Evolutionary conservation across 2,113 vertebrate genomes (phyloP), one percentile per base, ranked within the genome.

Genomic region (Ceyx cyanopectus): DNA sequence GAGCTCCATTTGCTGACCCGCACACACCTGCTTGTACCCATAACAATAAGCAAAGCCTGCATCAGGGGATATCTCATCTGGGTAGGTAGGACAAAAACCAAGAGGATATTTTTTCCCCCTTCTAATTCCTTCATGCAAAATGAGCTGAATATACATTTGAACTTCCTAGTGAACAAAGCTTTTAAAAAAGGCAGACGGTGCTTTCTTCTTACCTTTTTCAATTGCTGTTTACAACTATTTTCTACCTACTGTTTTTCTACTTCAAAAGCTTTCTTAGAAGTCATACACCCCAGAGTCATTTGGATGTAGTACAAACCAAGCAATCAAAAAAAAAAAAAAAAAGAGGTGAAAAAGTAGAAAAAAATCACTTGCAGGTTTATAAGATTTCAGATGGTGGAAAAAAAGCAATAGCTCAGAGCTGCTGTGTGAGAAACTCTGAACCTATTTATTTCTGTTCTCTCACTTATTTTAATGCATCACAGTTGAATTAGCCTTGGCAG

Each of bases 161-260:
- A 80, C 65, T 78, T 85, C 26, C 48, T 40, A 57, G 40, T 27
- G 85, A 95, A 67, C 51, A 73, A 67, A 75, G 51, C 30, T 56
- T 83, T 90, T 40, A 0, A 14, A 88, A 90, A 92, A 92, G 32
- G 60, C 65, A 85, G 43, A 23, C 1, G 1, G 23, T 72, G 76
- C 68, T 93, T 92, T 88, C 92, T 95, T 92, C 92, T 85, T 78
- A 75, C 30, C 45, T 90, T 94, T 92, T 95, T 40, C 90, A 90
- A 78, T 92, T 95, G 88, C 75, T 80, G 48, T 94, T 95, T 92
- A 83, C 65, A 78, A 45, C 80, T 68, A 45, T 90, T 94, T 92
- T 88, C 41, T 65, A 56, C 54, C 69, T 63, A 9, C 61, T 3
- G 6, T 88, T 41, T 81, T 88, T 91, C 56, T 57, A 22, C 82